Percentiles rank a stretch among this genome's conserved stretches.
phyloP scores from a whole-genome alignment of 2,797 vertebrate species.

The Agapornis canus region DNA sequence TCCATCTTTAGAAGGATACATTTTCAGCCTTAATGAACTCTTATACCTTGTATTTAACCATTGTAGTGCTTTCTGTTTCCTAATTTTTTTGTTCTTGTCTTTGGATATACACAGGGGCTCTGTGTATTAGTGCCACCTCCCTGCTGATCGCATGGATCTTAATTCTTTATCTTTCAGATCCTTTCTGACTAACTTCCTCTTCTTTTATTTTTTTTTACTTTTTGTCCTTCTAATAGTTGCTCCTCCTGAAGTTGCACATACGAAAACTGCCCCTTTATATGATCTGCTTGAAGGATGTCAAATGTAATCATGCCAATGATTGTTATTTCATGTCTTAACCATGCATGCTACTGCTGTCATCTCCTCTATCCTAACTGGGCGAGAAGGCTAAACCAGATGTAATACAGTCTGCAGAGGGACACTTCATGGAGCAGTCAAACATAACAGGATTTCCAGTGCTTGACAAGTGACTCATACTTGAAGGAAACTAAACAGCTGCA shows the following conservation, averaged over 20 bases:
- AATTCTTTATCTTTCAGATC: slow-evolving; percentile 16
- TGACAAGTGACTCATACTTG: background rate
- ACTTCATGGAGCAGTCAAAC: background rate
- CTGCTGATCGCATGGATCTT: background rate
- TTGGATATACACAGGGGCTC: background rate
- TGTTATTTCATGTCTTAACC: slow-evolving; percentile 19
- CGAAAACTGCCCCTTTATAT: background rate
- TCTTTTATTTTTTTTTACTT: background rate
- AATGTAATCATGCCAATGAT: background rate
- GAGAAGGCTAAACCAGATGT: background rate
- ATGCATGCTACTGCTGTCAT: background rate
- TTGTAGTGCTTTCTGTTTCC: background rate
- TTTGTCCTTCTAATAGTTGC: slow-evolving; percentile 3
- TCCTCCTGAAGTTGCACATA: slow-evolving; percentile 13
- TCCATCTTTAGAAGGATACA: slow-evolving; percentile 25
- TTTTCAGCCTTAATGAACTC: slow-evolving; percentile 27
- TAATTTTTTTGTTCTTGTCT: background rate
- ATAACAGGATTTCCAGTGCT: background rate
- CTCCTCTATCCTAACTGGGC: background rate
- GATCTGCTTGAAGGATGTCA: slow-evolving; percentile 6
- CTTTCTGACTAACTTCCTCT: slow-evolving; percentile 9
- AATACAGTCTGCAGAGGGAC: background rate
- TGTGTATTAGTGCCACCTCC: background rate
- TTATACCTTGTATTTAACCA: slow-evolving; percentile 29
- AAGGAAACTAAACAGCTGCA: background rate